phyloP scores from a whole-genome alignment of 2,888 invertebrate species.

The Tryphoninae sp. region DNA sequence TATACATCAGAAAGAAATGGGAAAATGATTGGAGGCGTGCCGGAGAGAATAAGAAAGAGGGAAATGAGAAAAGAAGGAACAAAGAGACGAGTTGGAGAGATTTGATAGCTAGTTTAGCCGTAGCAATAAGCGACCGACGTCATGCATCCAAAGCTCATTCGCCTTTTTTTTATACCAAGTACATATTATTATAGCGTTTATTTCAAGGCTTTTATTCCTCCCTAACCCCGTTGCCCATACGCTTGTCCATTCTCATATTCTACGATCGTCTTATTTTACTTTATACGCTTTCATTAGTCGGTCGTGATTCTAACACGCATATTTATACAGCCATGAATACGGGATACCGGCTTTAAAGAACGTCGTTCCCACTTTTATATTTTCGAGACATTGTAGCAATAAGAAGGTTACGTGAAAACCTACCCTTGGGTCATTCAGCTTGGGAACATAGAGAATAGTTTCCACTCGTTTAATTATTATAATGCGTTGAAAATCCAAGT shows the following conservation, averaged over 20 bases:
- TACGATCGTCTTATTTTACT: background rate
- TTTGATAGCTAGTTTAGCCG: constrained; percentile 34
- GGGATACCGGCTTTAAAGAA: background rate
- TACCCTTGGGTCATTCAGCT: background rate
- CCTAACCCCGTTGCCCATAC: background rate
- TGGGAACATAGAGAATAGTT: background rate
- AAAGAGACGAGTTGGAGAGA: background rate
- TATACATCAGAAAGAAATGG: constrained; percentile 53
- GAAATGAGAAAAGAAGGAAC: background rate
- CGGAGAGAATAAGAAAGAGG: background rate
- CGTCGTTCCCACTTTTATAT: background rate
- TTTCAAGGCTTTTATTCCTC: background rate
- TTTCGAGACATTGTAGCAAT: background rate
- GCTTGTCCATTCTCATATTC: background rate
- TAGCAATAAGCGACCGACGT: constrained; percentile 12
- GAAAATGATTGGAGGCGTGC: constrained; percentile 37
- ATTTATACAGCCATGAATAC: constrained; percentile 15
- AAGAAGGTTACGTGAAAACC: background rate
- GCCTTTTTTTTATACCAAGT: background rate
- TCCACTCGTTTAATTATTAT: background rate
- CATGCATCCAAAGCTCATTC: constrained; percentile 11
- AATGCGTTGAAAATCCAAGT: too few relatives aligned
- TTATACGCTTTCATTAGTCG: constrained; percentile 1
- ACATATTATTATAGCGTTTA: background rate
- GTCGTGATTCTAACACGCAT: background rate